Evolutionary conservation across 2,113 vertebrate genomes (phyloP).

Genomic region (Phrynosoma platyrhinos): DNA sequence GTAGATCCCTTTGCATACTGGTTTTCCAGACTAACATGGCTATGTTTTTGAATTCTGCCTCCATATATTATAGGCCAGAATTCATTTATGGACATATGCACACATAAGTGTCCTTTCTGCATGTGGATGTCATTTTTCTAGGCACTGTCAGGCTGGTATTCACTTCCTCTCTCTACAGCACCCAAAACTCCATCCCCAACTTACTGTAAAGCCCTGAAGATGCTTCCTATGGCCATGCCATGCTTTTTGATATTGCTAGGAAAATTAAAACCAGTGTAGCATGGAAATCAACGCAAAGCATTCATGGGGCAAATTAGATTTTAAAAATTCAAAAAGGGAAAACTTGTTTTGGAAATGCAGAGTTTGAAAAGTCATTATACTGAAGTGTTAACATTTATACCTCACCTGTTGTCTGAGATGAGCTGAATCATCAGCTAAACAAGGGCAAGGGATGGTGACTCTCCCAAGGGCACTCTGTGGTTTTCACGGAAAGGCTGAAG

Average conservation of each 20-base stretch:
- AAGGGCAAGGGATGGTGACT: not conserved
- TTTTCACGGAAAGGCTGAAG: not conserved
- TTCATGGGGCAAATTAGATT: slow-evolving; percentile 6
- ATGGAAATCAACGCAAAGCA: not conserved
- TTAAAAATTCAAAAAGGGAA: slow-evolving; percentile 15
- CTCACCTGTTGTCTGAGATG: not conserved
- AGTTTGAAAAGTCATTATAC: not conserved
- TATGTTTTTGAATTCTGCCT: no score
- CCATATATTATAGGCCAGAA: no score
- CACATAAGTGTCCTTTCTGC: no score
- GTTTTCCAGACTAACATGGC: no score
- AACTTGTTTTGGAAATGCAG: not conserved
- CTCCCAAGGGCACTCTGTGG: not conserved
- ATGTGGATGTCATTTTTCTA: no score
- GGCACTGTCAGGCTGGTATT: no score
- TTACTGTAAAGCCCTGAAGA: no score
- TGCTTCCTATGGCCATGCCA: no score
- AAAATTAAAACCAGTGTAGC: slow-evolving; percentile 9
- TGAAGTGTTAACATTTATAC: not conserved
- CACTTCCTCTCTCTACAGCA: no score
- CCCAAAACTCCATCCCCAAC: no score
- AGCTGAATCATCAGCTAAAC: not conserved
- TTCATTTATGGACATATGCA: no score
- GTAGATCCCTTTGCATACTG: no score
- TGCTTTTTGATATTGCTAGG: not conserved